Evolutionary conservation across 2,113 vertebrate species (phyloP), one percentile per base, ranked within the genome.

Genomic region (Colistium nudipinnis): DNA sequence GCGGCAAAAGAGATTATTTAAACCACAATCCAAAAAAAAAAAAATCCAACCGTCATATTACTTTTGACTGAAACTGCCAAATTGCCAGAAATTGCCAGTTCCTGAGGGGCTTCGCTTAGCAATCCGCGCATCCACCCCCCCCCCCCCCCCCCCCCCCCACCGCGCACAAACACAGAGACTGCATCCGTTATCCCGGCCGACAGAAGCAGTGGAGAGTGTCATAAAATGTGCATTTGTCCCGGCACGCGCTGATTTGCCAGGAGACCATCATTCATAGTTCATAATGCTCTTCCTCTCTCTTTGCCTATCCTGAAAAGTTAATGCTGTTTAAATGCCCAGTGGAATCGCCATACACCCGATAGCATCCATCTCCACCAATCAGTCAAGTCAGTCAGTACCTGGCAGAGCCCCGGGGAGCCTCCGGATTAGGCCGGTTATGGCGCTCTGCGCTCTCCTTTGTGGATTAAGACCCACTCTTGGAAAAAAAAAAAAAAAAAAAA

Each of bases 311-410:
- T 65, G 60, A 60, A 63, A 87, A 52, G 70, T 71, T 90, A 90
- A 89, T 83, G 82, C 74, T 81, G 78, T 91, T 90, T 86, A 85
- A 87, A 88, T 86, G 81, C 89, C 86, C 87, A 55, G 27, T 20
- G 88, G 89, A 90, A 63, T 76, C 57, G 60, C 68, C 39, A 70
- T 28, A 79, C 80, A 80, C 83, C 78, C 80, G 83, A 88, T 84
- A 83, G 83, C 88, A 87, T 92, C 88, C 80, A 90, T 92, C 88
- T 91, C 75, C 77, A 87, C 80, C 78, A 85, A 89, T 87, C 90
- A 89, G 83, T 81, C 78, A 84, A 87, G 83, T 81, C 78, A 84
- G 86, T 88, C 85, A 77, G 76, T 80, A 75, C 81, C 70, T 80
- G 80, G 59, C 59, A 70, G 77, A 85, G 74, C 80, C 86, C 87